A percentile compares a stretch with the other conserved stretches of the same genome.
Conservation (phyloP, 1,140 invertebrate genomes). For the Caenorhabditis remanei region DNA sequence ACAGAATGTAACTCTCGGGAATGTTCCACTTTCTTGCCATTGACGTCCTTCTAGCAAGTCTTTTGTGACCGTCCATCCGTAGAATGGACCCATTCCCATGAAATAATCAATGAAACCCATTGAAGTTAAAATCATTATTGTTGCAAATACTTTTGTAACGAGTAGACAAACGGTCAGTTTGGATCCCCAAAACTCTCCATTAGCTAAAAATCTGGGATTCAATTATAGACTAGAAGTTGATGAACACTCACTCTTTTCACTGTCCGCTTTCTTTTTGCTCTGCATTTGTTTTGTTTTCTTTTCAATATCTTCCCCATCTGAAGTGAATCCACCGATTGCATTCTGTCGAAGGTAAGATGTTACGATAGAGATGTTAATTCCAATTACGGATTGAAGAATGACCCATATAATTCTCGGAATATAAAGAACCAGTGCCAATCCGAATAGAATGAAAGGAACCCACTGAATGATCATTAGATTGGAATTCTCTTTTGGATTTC, state of each 20-base stretch:
- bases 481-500: too few relatives aligned
- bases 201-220: not conserved
- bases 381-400: constrained; percentile 57
- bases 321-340: constrained; percentile 3
- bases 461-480: constrained; percentile 51
- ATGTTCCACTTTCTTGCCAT: constrained; percentile 78
- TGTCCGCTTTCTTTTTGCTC: not conserved
- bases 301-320: constrained; percentile 70
- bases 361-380: constrained; percentile 43
- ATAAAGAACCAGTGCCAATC: constrained; percentile 57
- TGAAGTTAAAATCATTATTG: constrained; percentile 19
- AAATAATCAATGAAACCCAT: constrained; percentile 57
- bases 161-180: constrained; percentile 42
- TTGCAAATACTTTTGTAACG: constrained; percentile 49
- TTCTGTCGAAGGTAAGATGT: constrained; percentile 41
- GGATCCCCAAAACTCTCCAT: constrained; percentile 26
- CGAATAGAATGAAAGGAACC: constrained; percentile 67
- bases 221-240: not conserved
- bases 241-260: not conserved
- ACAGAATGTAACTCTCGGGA: constrained; percentile 80
- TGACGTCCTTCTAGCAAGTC: constrained; percentile 78
- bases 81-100: constrained; percentile 47
- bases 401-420: constrained; percentile 65
- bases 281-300: constrained; percentile 34
- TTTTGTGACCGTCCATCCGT: constrained; percentile 73